Evolutionary conservation across 2,113 vertebrate genomes (phyloP).

Genomic region (Corvus moneduloides): DNA sequence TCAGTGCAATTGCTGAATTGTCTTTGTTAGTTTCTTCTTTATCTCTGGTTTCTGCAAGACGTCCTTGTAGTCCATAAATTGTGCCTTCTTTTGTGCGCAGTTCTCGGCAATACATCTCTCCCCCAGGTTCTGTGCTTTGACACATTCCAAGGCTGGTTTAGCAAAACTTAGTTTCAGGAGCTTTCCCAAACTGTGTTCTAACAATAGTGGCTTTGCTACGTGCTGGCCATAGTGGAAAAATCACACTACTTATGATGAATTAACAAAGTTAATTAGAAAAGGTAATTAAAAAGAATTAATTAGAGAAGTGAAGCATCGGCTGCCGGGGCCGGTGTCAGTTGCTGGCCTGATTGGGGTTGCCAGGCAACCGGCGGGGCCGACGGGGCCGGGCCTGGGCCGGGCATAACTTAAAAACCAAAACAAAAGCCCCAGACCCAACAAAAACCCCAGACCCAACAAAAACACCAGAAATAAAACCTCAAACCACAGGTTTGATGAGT

Average conservation of each 20-base stretch:
- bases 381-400: accelerated
- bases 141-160: not conserved
- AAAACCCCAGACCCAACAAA: not conserved
- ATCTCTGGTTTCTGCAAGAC: not conserved
- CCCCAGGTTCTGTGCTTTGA: not conserved
- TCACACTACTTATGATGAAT: too few species aligned
- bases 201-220: accelerated
- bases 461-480: not conserved
- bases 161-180: not conserved
- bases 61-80: not conserved
- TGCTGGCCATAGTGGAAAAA: not conserved
- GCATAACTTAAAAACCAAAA: not conserved
- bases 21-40: too few species aligned
- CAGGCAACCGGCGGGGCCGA: not conserved
- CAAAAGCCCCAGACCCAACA: accelerated
- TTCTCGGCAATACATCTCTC: not conserved
- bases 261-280: too few species aligned
- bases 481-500: not conserved
- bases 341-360: not conserved
- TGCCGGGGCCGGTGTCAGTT: accelerated
- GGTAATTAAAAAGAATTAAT: not conserved
- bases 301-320: too few species aligned
- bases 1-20: not conserved
- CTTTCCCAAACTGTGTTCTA: accelerated
- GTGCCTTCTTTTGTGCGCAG: not conserved